Evolutionary conservation across 1,140 invertebrate species (phyloP), one percentile per base, ranked within the genome.

Genomic region (Drosophila parabipectinata): DNA sequence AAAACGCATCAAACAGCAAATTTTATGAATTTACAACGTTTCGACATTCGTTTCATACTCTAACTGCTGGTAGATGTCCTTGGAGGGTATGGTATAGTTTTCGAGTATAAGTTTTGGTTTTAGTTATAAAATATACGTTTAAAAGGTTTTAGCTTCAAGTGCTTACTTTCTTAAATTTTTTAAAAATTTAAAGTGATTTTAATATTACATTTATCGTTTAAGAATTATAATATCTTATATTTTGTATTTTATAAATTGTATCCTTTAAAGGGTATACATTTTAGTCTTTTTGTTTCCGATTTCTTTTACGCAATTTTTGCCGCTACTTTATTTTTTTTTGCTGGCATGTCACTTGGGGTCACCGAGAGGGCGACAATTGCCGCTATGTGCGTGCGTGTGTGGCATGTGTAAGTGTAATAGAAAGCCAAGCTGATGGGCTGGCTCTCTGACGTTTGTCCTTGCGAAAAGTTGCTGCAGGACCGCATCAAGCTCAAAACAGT

Each of bases 11-110:
- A 88, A 87, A 87, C 83, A 87, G 83, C 83, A 87, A 87, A 87
- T 87, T 87, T 87, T 87, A 87, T 87, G 83, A 87, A 87, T 87
- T 87, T 87, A 87, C 83, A 87, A 88, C 83, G 79, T 83, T 87
- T 87, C 83, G 76, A 72, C 77, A 57, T 72, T 84, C 63, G 55
- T 50, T 45, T 24, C 21, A n/a, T 57, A 61, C 72, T 4, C 39
- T 41, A 14, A n/a, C 39, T 48, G n/a, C 21, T 41, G 39, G 2
- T 4, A 3, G 21, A 21, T 21, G 21, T 21, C 21, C 21, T 21
- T 21, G 3, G 21, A 21, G 21, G 21, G 21, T 21, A 21, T 2
- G 21, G 2, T 21, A 21, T 21, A 21, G 21, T 21, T 21, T 3
- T 21, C 21, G 21, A 21, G 21, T 21, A 21, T 21, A 21, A 21